Evolutionary conservation across 1,140 invertebrate species (phyloP), one percentile per base, ranked within the genome.

Genomic region (Uloborus diversus): DNA sequence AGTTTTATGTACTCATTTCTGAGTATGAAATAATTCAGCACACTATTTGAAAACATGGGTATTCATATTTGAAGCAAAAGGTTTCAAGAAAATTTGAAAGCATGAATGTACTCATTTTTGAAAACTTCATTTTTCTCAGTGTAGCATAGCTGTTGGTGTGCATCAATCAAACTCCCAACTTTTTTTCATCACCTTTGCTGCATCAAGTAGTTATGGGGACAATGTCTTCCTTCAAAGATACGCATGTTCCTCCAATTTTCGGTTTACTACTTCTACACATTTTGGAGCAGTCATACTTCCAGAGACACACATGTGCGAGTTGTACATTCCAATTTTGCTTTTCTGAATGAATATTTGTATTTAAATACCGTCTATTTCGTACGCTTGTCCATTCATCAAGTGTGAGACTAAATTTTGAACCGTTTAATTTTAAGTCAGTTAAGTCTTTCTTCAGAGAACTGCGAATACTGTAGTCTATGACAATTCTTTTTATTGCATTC

Each of bases 231-330:
- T 32, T 61, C 27, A 61, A 32, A n/a, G 57, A 61, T 32, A 61
- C 33, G 13, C 57, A 61, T 30, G 27, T 33, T 32, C 33, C 57
- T 13, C 57, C 33, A 61, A 61, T 61, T 32, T 61, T 32, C 3
- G 33, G 32, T 61, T 61, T 32, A 61, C 28, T 13, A 61, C 57
- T 61, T 61, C 14, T 32, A 61, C 57, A 61, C 9, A 61, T 61
- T 51, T 51, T 51, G 4, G 14, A 5, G 49, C 14, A n/a, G 49
- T 4, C 49, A 51, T 51, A 3, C 49, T 51, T 51, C 49, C 49
- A 14, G 49, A 51, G 49, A 20, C 49, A n/a, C n/a, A n/a, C n/a
- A 51, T 51, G 49, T 51, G 49, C 23, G 23, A 51, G 49, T 51
- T 20, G 4, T 51, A 51, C 14, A 51, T 51, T 51, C 23, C 49